phyloP scores from a whole-genome alignment of 1,140 invertebrate genomes.

The Hestina assimilis region DNA sequence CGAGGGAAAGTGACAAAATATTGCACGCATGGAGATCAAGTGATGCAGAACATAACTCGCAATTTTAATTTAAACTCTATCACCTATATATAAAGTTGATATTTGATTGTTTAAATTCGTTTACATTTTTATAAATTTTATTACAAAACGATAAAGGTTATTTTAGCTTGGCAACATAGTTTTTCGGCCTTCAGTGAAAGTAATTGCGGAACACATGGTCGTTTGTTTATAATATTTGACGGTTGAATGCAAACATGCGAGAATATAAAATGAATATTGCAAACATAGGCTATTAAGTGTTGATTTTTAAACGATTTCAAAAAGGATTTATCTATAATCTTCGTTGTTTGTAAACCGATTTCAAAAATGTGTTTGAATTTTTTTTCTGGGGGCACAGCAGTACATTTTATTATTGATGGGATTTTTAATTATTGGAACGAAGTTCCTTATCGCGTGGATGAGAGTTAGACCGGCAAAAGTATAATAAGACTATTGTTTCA shows the following conservation, averaged over 20 bases:
- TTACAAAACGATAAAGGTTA: conserved; percentile 8
- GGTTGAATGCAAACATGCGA: conserved; percentile 9
- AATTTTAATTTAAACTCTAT: background rate
- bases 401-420: no score
- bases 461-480: no score
- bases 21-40: conserved; percentile 30
- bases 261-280: background rate
- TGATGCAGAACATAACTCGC: conserved; percentile 31
- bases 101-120: background rate
- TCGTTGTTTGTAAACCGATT: no score
- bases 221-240: conserved; percentile 22
- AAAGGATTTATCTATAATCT: no score
- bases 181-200: conserved; percentile 58
- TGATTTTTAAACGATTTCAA: no score
- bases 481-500: no score
- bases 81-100: background rate
- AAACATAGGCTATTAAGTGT: conserved; percentile 3
- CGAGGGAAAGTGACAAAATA: conserved; percentile 38
- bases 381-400: no score
- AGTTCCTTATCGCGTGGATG: no score
- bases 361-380: no score
- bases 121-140: background rate
- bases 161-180: background rate
- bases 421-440: no score
- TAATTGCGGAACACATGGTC: conserved; percentile 31